Conservation (phyloP, 2,797 vertebrate genomes). For the Discoglossus pictus region DNA sequence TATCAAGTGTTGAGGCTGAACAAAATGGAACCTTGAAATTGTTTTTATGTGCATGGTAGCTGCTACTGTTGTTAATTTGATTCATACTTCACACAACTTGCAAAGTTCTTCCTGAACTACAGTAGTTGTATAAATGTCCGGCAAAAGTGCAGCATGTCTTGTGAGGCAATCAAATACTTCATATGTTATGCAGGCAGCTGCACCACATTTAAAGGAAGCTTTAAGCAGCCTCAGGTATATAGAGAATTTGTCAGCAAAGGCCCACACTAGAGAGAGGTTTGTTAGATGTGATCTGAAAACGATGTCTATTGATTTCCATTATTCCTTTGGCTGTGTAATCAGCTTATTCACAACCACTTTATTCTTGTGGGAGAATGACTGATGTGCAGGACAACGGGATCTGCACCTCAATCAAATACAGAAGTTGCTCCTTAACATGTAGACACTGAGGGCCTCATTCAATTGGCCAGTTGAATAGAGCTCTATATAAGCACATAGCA, state of each 20-base stretch:
- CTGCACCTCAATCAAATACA: conserved; percentile 6
- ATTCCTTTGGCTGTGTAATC: conserved; percentile 29
- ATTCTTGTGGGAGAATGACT: conserved; percentile 30
- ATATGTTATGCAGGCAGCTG: conserved; percentile 33
- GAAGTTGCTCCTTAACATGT: conserved; percentile 16
- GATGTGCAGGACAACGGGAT: conserved; percentile 31
- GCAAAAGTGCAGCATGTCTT: no score
- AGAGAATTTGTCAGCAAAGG: neutral
- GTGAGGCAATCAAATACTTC: no score
- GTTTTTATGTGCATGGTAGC: no score
- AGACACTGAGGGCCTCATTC: conserved; percentile 4
- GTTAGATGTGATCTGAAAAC: conserved; percentile 33
- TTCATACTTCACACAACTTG: no score
- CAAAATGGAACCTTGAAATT: no score
- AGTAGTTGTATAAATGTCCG: no score
- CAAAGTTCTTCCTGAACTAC: no score
- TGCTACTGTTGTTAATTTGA: no score
- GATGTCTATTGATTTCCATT: conserved; percentile 36
- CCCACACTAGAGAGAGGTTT: conserved; percentile 23
- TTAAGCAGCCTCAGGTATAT: conserved; percentile 12
- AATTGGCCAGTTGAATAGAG: no score
- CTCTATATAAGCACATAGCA: no score
- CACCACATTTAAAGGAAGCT: conserved; percentile 8
- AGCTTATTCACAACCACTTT: conserved; percentile 26
- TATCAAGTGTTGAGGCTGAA: no score